Conservation (phyloP, 92 coral and sea anemone species). For the Palythoa grandis region DNA sequence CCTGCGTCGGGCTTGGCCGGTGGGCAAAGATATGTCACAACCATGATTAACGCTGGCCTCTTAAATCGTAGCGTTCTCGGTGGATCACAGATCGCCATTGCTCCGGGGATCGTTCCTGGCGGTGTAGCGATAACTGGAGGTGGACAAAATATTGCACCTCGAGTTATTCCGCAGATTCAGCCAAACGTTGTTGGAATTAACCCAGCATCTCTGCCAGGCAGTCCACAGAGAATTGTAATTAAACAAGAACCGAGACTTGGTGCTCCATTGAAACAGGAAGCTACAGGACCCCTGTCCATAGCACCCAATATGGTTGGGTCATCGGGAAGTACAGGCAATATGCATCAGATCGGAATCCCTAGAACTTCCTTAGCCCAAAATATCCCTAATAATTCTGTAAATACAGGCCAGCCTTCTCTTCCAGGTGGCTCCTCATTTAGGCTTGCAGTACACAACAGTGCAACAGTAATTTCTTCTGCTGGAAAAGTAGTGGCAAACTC, state of each 20-base stretch:
- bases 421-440: conserved; percentile 50
- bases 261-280: conserved; percentile 65
- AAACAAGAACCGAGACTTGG: conserved; percentile 65
- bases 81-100: conserved; percentile 90
- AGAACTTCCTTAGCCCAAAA: conserved; percentile 57
- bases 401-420: conserved; percentile 35
- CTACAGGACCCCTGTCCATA: conserved; percentile 49
- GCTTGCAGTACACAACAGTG: conserved; percentile 52
- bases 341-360: conserved; percentile 45
- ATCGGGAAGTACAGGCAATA: conserved; percentile 45
- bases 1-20: conserved; percentile 73
- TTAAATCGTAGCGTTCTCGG: conserved; percentile 73
- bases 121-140: conserved; percentile 78
- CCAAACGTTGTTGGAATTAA: conserved; percentile 69
- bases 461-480: conserved; percentile 35
- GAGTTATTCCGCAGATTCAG: conserved; percentile 80
- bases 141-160: conserved; percentile 76
- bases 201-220: conserved; percentile 41
- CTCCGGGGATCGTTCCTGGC: conserved; percentile 84
- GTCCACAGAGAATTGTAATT: conserved; percentile 59
- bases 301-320: conserved; percentile 42
- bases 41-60: conserved; percentile 76
- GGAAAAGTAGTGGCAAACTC: conserved; percentile 42
- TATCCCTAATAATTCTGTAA: conserved; percentile 39
- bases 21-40: conserved; percentile 79